phyloP scores from a whole-genome alignment of 2,797 vertebrate genomes.

The Rhinatrema bivittatum region DNA sequence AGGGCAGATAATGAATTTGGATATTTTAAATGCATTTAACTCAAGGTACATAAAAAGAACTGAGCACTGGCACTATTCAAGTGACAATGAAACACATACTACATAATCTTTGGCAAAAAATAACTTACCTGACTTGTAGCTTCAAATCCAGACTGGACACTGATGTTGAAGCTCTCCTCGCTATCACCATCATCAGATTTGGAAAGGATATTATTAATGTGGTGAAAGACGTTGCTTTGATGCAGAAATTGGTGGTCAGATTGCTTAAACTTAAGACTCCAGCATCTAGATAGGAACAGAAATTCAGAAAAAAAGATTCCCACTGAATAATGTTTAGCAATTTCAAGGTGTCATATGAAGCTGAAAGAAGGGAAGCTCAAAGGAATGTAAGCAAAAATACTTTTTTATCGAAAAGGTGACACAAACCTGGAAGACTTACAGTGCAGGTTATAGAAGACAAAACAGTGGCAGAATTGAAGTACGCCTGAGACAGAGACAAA shows the following conservation, averaged over 20 bases:
- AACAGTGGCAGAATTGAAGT: no score
- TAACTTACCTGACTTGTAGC: conserved; percentile 84
- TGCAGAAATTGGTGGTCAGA: conserved; percentile 98
- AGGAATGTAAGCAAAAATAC: conserved; percentile 4
- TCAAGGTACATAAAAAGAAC: no score
- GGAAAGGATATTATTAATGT: conserved; percentile 98
- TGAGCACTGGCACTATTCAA: no score
- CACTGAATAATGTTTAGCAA: background rate
- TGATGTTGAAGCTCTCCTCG: conserved; percentile 97
- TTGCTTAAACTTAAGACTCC: conserved; percentile 99
- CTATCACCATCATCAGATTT: conserved; percentile 98
- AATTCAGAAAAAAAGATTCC: conserved; percentile 1
- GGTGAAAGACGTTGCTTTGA: conserved; percentile 99
- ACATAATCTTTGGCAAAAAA: no score
- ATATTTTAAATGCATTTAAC: no score
- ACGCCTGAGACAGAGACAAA: no score
- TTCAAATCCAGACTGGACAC: conserved; percentile 93
- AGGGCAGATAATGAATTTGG: no score
- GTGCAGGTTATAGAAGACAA: no score
- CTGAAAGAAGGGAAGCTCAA: background rate
- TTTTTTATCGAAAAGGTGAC: no score
- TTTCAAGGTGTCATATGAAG: background rate
- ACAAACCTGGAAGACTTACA: no score
- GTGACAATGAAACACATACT: no score
- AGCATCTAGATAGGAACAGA: conserved; percentile 66